Evolutionary conservation across 2,797 vertebrate species (phyloP), one percentile per base, ranked within the genome.

Genomic region (Ibycter americanus): DNA sequence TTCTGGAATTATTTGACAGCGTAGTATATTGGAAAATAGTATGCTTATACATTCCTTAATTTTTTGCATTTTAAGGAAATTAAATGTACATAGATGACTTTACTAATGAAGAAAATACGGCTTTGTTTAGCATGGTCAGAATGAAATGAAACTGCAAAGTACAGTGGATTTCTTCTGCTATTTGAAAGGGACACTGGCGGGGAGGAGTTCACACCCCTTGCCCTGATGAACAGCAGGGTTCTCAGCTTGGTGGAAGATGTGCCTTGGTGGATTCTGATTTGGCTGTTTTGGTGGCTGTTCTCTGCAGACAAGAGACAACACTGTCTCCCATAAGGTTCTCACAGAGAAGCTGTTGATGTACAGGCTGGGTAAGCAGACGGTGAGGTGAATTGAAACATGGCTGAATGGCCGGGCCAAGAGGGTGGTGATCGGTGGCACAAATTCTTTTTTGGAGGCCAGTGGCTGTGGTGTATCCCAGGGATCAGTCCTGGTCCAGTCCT

Each of bases 81-180:
- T 0, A 72, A 82, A 51, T 58, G 5, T 82, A 16, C 0, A 0
- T 59, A 36, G 34, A 51, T 85, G 4, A 62, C 17, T 74, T 70
- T 47, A 42, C 20, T 87, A 65, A 22, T 34, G 23, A 76, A 56
- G 31, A 52, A 82, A 65, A 56, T 44, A n/a, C 13, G 52, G 29
- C 36, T 79, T 81, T 90, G 12, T 78, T 89, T 87, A 38, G 29
- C 34, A 26, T 84, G 10, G 32, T 49, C 27, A 70, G 66, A 55
- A 63, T 27, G 19, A 68, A 38, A 47, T 58, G 47, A 34, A 83
- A 52, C 25, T 63, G 22, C 23, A 36, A 67, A 68, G 19, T 62
- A 36, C 10, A 52, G 19, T 62, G 19, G 38, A 52, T 83, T 79
- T 83, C 52, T 61, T 83, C 44, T 52, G 31, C 17, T 83, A 6